These are phyloP conservation scores for Tolypeutes matacus DNA, from an alignment of 2,797 vertebrate genomes.

Conservation along the genomic window DNA sequence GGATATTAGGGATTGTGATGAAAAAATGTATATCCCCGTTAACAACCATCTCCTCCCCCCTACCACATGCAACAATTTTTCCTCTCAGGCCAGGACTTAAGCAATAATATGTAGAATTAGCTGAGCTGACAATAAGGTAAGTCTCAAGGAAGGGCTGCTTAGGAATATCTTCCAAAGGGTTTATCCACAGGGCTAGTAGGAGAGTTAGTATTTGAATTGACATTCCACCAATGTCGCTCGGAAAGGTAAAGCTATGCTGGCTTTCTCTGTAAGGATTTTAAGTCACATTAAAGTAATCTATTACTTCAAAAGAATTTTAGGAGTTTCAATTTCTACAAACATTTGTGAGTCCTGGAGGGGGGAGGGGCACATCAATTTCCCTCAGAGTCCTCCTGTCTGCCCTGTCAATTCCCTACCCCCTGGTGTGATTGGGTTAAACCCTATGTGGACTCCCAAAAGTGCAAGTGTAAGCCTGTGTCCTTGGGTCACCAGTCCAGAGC, in stretches of 20 bases:
- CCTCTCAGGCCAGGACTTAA: background rate
- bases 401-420: background rate
- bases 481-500: background rate
- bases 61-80: background rate
- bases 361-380: background rate
- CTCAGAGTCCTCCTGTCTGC: background rate
- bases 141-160: background rate
- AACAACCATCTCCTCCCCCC: too few species aligned
- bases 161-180: background rate
- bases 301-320: background rate
- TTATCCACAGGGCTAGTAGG: background rate
- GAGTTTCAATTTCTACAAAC: conserved; percentile 13
- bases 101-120: background rate
- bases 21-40: background rate
- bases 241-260: background rate
- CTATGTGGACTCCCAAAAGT: background rate
- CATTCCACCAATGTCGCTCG: background rate
- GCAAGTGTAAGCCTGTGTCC: background rate
- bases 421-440: background rate
- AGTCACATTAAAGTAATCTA: background rate
- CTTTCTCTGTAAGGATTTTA: background rate
- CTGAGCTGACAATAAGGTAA: background rate
- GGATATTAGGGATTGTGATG: background rate
- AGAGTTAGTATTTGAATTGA: background rate
- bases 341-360: background rate